Conservation (phyloP, 2,888 invertebrate genomes). For the Chironomus riparius region DNA sequence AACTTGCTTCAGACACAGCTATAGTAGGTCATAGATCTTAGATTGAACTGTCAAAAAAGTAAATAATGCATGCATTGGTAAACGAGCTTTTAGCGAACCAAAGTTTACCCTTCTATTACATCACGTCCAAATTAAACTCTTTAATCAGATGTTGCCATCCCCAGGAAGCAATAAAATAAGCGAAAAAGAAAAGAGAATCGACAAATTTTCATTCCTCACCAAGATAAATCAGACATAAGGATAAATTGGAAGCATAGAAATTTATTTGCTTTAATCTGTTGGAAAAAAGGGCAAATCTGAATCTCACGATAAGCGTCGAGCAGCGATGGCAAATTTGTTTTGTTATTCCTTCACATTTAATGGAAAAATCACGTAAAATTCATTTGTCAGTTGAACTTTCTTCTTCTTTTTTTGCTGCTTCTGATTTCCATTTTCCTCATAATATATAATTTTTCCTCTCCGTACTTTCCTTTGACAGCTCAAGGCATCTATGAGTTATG, state of each 20-base stretch:
- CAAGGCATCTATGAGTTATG: not conserved
- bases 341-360: not conserved
- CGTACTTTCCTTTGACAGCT: not conserved
- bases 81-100: no score
- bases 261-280: constrained; percentile 22
- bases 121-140: no score
- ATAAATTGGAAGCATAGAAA: not conserved
- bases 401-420: not conserved
- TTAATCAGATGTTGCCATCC: no score
- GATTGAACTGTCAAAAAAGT: no score
- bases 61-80: no score
- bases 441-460: no score
- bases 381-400: constrained; percentile 22
- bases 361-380: constrained; percentile 21
- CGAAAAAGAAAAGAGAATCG: not conserved
- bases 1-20: no score
- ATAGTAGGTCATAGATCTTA: no score
- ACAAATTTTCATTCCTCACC: not conserved
- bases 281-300: not conserved
- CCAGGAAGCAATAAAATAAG: no score
- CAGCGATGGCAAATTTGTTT: not conserved
- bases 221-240: not conserved
- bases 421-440: not conserved
- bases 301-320: not conserved
- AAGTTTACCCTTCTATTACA: no score